Evolutionary conservation across 2,797 vertebrate species (phyloP), one percentile per base, ranked within the genome.

Genomic region (Ceyx erithaca): DNA sequence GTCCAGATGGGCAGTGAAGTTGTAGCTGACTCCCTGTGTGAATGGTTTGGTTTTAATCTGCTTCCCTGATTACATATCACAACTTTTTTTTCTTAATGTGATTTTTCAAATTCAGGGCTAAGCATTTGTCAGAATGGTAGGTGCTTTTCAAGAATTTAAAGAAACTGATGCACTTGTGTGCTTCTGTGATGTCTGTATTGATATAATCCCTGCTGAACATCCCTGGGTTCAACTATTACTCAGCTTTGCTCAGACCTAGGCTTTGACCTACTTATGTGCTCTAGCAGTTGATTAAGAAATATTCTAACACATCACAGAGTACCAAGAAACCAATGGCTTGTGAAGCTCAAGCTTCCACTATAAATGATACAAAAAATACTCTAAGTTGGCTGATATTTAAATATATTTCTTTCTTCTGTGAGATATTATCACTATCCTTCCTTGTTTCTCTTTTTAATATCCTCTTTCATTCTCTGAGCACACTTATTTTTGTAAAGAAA

Each of bases 201-300:
- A 49, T 90, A 73, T 73, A 30, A 90, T 66, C 12, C 16, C 30
- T 35, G 26, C 61, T 88, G 80, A 87, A 58, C 26, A 51, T 96
- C 37, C 81, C 67, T 81, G 49, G 26, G 59, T 93, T 96, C 92
- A 63, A 37, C 19, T 91, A 16, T 87, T 90, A 62, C 25, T 49
- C 21, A 49, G 48, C 63, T 94, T 97, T 92, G 41, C 62, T 93
- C 77, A 91, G 84, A 89, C 92, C 64, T 76, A 90, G 49, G 68
- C 55, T 94, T 92, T 94, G 73, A 83, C 66, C 66, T 51, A 61
- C 91, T 94, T 95, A 85, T 92, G 63, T 93, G 84, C 89, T 93
- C 96, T 94, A 96, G 73, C 85, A 91, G 80, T 96, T 97, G 93
- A 96, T 97, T 96, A 96, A 96, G 92, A 96, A 96, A 95, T 89